phyloP scores from a whole-genome alignment of 2,888 invertebrate genomes.

The Sminthurinus aureus region DNA sequence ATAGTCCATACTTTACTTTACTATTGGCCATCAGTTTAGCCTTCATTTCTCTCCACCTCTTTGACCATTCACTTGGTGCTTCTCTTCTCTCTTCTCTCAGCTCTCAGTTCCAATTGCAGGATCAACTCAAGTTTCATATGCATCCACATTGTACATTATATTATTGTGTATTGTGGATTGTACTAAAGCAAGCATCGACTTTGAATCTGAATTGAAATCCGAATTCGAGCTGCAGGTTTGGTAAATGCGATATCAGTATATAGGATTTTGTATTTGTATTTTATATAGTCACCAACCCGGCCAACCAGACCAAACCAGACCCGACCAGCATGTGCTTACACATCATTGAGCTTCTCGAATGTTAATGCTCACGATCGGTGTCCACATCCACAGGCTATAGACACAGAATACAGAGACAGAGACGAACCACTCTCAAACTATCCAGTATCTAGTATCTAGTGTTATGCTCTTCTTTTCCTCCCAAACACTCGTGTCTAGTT shows the following conservation, averaged over 20 bases:
- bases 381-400: not conserved
- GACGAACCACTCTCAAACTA: too few relatives aligned
- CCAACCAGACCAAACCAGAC: not conserved
- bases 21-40: constrained; percentile 26
- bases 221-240: too few relatives aligned
- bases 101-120: constrained; percentile 23
- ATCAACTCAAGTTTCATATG: constrained; percentile 1
- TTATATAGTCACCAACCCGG: too few relatives aligned
- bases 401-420: not conserved
- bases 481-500: not conserved
- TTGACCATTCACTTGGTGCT: constrained; percentile 28
- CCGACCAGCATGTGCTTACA: constrained; percentile 28
- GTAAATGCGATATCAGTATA: too few relatives aligned
- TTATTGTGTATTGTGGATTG: too few relatives aligned
- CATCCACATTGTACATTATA: not conserved
- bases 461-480: too few relatives aligned
- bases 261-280: too few relatives aligned
- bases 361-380: constrained; percentile 5
- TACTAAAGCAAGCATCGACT: not conserved
- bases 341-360: constrained; percentile 42
- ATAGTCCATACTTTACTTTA: not conserved
- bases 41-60: not conserved
- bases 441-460: too few relatives aligned
- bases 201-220: too few relatives aligned
- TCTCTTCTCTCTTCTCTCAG: too few relatives aligned